Conservation (phyloP, 2,888 invertebrate species). For the Machimus rusticus region DNA sequence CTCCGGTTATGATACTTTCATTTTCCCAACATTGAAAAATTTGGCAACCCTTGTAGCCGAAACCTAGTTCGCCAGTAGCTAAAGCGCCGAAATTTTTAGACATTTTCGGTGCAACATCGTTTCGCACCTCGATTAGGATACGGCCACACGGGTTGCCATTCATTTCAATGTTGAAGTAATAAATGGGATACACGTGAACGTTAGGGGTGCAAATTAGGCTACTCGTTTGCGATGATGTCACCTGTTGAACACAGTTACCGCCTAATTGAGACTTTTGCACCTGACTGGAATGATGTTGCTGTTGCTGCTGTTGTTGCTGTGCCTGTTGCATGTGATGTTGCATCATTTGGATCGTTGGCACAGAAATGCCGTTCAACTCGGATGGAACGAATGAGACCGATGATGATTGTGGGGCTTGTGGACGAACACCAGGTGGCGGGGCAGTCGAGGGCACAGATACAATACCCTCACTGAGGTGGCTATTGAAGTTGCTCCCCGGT, state of each 20-base stretch:
- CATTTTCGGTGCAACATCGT: constrained; percentile 83
- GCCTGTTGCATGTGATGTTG: constrained; percentile 48
- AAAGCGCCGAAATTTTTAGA: constrained; percentile 79
- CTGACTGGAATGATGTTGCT: constrained; percentile 50
- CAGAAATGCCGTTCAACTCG: constrained; percentile 49
- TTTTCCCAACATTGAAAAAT: constrained; percentile 86
- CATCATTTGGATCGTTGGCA: constrained; percentile 48
- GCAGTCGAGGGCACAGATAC: not conserved
- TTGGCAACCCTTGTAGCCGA: constrained; percentile 80
- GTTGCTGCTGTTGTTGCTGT: constrained; percentile 47
- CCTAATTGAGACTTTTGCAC: constrained; percentile 48
- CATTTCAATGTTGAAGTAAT: constrained; percentile 79
- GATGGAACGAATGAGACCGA: constrained; percentile 39
- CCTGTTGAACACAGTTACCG: constrained; percentile 43
- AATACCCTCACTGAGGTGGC: not conserved
- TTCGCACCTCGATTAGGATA: constrained; percentile 78
- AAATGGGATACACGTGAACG: constrained; percentile 71
- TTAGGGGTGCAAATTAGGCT: constrained; percentile 65
- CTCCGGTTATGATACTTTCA: constrained; percentile 82
- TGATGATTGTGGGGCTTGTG: not conserved
- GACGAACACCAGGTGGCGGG: constrained; percentile 23
- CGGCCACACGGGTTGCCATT: constrained; percentile 75
- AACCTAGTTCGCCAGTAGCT: constrained; percentile 75
- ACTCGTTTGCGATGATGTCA: constrained; percentile 57
- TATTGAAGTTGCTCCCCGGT: constrained; percentile 30